Percentiles rank a stretch among this genome's conserved stretches.
Evolutionary conservation across 2,888 invertebrate genomes (phyloP).

Genomic region (Protodeltote pygarga): DNA sequence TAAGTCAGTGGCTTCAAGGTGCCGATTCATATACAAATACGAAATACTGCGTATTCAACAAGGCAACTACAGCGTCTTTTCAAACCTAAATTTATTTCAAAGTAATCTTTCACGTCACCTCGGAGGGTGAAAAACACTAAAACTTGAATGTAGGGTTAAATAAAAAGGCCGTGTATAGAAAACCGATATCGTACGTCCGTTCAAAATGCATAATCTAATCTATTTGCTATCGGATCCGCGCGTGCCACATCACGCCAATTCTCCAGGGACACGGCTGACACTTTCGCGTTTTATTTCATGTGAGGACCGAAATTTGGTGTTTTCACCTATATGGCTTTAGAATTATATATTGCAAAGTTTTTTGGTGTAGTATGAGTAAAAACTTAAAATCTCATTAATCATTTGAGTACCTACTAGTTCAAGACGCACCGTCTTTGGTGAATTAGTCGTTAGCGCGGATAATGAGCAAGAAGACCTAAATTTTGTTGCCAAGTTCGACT

Average conservation of each 20-base stretch:
- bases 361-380: not conserved
- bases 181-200: conserved; percentile 46
- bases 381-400: not conserved
- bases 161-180: conserved; percentile 40
- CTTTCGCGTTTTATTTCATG: conserved; percentile 57
- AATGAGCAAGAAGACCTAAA: too few species aligned
- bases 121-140: conserved; percentile 32
- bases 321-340: conserved; percentile 10
- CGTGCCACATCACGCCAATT: conserved; percentile 50
- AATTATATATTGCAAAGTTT: conserved; percentile 9
- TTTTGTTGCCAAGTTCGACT: too few species aligned
- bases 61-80: not conserved
- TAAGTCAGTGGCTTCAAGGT: too few species aligned
- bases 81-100: not conserved
- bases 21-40: too few species aligned
- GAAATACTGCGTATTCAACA: too few species aligned
- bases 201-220: conserved; percentile 64
- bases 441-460: too few species aligned
- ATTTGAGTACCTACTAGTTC: too few species aligned
- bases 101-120: conserved; percentile 24
- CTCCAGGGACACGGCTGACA: conserved; percentile 56
- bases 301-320: conserved; percentile 15
- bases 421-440: too few species aligned
- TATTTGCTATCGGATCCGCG: conserved; percentile 54
- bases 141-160: conserved; percentile 39